Percentiles rank a stretch among this genome's conserved stretches.
phyloP scores from a whole-genome alignment of 2,888 invertebrate species.

The Exephanes ischioxanthus region DNA sequence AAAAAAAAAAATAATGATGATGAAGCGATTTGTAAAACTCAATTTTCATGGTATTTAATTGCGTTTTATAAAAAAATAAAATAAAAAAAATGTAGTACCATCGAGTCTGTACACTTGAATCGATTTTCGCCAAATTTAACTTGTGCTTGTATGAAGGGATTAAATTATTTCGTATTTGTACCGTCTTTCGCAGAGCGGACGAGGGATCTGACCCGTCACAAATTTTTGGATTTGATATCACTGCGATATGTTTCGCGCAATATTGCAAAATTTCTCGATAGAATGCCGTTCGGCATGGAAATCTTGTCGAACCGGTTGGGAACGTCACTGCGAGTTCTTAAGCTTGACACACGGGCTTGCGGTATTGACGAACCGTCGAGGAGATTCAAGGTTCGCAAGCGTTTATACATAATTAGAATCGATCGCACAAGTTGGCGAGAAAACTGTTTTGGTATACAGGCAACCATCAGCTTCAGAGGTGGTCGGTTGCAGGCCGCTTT shows the following conservation, averaged over 20 bases:
- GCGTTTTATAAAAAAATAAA: no score
- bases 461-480: constrained; percentile 74
- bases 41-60: no score
- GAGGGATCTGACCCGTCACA: neutral
- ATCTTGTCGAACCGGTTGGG: neutral
- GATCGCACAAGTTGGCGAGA: constrained; percentile 71
- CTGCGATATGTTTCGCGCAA: neutral
- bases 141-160: no score
- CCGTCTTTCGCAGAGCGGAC: neutral
- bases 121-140: no score
- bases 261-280: neutral
- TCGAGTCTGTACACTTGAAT: no score
- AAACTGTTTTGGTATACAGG: constrained; percentile 75
- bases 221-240: neutral
- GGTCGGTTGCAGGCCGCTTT: constrained; percentile 65
- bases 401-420: constrained; percentile 81
- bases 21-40: no score
- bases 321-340: neutral
- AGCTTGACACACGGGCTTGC: neutral
- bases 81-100: no score
- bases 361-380: neutral
- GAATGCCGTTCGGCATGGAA: neutral
- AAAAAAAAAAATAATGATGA: no score
- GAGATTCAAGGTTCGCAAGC: constrained; percentile 50
- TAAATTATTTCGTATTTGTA: no score